Conservation (phyloP, 2,113 vertebrate genomes). For the Elephas maximus region DNA sequence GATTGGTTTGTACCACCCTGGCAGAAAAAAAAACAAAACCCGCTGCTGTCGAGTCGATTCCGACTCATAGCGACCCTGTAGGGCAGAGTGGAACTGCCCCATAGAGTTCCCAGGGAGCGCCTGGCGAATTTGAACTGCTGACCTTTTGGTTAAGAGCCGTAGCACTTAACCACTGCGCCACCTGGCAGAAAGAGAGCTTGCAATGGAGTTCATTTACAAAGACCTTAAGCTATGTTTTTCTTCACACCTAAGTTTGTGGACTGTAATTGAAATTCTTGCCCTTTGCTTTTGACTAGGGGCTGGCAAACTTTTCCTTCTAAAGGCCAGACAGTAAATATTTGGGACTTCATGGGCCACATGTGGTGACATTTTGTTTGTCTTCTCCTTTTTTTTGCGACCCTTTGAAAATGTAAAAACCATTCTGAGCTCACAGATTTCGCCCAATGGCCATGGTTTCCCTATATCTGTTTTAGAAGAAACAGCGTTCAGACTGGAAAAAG, state of each 20-base stretch:
- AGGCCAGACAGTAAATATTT: not conserved
- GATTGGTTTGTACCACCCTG: not conserved
- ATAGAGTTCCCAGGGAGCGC: no score
- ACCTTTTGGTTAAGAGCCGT: no score
- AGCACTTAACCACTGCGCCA: no score
- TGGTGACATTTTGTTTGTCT: not conserved
- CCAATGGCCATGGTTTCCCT: not conserved
- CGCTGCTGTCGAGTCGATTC: no score
- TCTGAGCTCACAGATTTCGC: not conserved
- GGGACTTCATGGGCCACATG: not conserved
- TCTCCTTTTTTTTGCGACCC: not conserved
- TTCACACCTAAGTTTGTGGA: not conserved
- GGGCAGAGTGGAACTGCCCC: no score
- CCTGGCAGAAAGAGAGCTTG: not conserved
- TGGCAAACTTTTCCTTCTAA: not conserved
- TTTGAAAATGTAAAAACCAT: not conserved
- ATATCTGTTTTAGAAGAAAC: not conserved
- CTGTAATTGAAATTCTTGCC: not conserved
- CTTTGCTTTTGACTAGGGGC: not conserved
- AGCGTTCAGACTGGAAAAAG: not conserved
- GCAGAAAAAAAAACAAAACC: not conserved
- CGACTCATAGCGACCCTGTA: no score
- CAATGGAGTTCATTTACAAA: not conserved
- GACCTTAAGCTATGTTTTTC: not conserved
- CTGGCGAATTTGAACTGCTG: no score